Base-by-base conservation (phyloP, 2,888 invertebrate species). In the Drosophila incognita region DNA sequence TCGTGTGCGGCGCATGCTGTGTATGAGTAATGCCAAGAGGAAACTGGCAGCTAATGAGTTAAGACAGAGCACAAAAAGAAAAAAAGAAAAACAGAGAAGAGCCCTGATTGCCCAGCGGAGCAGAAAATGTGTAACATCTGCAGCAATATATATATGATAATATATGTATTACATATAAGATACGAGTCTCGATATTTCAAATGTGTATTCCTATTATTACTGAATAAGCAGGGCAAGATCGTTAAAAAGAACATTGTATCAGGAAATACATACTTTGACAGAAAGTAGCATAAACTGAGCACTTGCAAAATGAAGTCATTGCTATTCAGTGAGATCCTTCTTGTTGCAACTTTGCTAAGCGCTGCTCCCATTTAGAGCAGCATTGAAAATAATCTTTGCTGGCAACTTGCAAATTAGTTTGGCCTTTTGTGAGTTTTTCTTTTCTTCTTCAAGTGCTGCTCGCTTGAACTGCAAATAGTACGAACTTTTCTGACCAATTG, bases 21-120 rank as follows among this genome's bases (percentile, higher is more conserved):
- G 76, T 68, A 74, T 78, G 74, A 67, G 67, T 62, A 60, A 73
- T 57, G 49, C 33, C 27, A 11, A 31, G 29, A 4, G 27, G 24
- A 33, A 46, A 42, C 38, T 35, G 46, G 29, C 40, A 38, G 38
- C 31, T 33, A 46, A 48, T n/a, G 38, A 66, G 31, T 46, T 31
- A 8, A 48, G 48, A 18, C 42, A 35, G 27, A 24, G 46, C 0
- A n/a, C n/a, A 52, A 3, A 29, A 51, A 51, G 1, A 21, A 18
- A 13, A 21, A 18, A 49, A 63, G n/a, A 63, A 24, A n/a, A 31
- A 4, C 0, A 27, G 10, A 18, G 8, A 35, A 36, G 10, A 11
- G 49, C 24, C 5, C 49, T 18, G 27, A 49, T 49, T 49, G 27
- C 18, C 46, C 46, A 15, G 15, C 15, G 15, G 46, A 24, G 46